phyloP scores from a whole-genome alignment of 1,140 invertebrate species.

The Palaemon carinicauda region DNA sequence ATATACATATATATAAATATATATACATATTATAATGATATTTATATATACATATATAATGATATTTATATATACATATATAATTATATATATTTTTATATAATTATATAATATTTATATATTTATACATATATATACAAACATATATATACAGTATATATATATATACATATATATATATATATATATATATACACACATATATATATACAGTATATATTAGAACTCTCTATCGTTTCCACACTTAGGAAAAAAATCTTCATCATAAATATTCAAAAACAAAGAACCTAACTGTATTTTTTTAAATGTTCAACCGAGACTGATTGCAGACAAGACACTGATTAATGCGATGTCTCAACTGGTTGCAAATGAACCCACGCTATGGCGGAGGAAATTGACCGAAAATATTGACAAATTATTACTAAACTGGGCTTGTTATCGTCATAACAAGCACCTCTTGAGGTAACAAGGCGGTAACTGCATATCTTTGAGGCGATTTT shows the following conservation, averaged over 20 bases:
- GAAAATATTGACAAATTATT: too few species aligned
- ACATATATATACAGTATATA: not conserved
- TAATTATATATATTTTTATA: not conserved
- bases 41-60: constrained; percentile 49
- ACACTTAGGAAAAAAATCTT: constrained; percentile 12
- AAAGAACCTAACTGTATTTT: too few species aligned
- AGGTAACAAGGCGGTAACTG: too few species aligned
- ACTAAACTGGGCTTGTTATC: too few species aligned
- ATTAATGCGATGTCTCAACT: too few species aligned
- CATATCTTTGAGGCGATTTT: too few species aligned
- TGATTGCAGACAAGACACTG: too few species aligned
- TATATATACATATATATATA: not conserved
- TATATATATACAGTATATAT: constrained; percentile 21
- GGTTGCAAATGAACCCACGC: too few species aligned
- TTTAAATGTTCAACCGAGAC: too few species aligned
- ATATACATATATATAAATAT: not conserved
- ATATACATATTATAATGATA: not conserved
- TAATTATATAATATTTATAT: not conserved
- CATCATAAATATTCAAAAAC: not conserved
- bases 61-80: not conserved
- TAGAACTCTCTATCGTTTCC: constrained; percentile 19
- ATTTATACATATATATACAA: not conserved
- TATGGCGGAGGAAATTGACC: too few species aligned
- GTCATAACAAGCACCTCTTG: too few species aligned
- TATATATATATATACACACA: constrained; percentile 58